Percentiles rank a stretch among this genome's conserved stretches.
These are phyloP conservation scores for Myiothlypis chrysogaster DNA, from an alignment of 2,797 vertebrate genomes.

Conservation along the genomic window DNA sequence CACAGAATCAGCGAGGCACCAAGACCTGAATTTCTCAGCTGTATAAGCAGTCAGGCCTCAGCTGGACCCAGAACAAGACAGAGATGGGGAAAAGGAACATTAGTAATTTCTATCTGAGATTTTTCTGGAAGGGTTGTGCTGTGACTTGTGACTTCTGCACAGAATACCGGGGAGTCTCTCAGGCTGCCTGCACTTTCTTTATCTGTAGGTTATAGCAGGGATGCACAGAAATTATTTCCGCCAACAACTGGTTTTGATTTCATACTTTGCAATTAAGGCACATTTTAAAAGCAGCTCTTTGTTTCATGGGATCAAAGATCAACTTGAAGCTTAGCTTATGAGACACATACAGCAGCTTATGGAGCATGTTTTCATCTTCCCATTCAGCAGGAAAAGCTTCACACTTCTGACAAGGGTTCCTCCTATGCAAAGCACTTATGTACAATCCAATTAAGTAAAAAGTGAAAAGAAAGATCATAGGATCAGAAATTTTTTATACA, in stretches of 20 bases:
- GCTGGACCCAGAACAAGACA: background rate
- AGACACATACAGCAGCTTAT: background rate
- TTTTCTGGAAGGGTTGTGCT: background rate
- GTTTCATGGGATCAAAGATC: background rate
- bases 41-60: background rate
- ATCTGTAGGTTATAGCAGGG: background rate
- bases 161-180: background rate
- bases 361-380: background rate
- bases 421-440: background rate
- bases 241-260: background rate
- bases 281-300: background rate
- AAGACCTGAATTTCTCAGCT: background rate
- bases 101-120: background rate
- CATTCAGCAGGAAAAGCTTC: background rate
- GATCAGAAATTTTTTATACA: background rate
- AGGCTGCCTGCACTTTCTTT: background rate
- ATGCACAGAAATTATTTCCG: background rate
- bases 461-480: background rate
- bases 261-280: background rate
- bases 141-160: background rate
- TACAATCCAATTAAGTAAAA: background rate
- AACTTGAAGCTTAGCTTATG: background rate
- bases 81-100: background rate
- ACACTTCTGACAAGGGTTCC: background rate
- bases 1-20: background rate